Base-by-base conservation (phyloP, 2,888 invertebrate species). In the Leptopterna dolabrata region DNA sequence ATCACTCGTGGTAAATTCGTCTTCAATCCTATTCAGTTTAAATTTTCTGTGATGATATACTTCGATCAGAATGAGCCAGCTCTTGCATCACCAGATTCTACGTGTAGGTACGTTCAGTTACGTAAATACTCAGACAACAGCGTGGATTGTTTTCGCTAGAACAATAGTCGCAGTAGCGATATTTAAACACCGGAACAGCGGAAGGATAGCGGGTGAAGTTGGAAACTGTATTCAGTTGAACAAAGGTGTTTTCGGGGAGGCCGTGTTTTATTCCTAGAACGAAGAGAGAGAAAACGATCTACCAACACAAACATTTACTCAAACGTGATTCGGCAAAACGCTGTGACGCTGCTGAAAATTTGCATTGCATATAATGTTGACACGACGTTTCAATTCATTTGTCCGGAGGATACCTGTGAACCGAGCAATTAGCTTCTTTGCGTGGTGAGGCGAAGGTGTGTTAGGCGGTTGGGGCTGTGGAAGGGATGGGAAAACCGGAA, bases 341-440 rank as follows among this genome's bases (percentile, higher is more conserved):
- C 47, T 11, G 43, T 19, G 43, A 41, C 36, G 70, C 13, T 55
- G 43, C n/a, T n/a, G 70, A 83, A 83, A n/a, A 83, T 83, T 83
- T 83, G 70, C 63, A 83, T 83, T 63, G 83, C 83, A 83, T 70
- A 83, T 41, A 36, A 83, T 83, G 83, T 83, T 83, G 30, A 70
- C 83, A 83, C 83, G 83, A 24, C 83, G 47, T 83, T 63, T 83
- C 83, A 83, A 83, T 83, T 83, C 83, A 83, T 83, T 83, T 70
- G 83, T 55, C 43, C 70, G 43, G 27, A n/a, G 30, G 41, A 70
- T 83, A 83, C 63, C 70, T 83, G 83, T 55, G 70, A 83, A 83
- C 70, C 36, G 43, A 83, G 83, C 83, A 83, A 83, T 83, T 83
- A 83, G 70, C 41, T 29, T 19, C 14, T 9, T 47, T 45, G 83